Base-by-base conservation (phyloP, 2,888 invertebrate species). In the Tiliacea aurago region DNA sequence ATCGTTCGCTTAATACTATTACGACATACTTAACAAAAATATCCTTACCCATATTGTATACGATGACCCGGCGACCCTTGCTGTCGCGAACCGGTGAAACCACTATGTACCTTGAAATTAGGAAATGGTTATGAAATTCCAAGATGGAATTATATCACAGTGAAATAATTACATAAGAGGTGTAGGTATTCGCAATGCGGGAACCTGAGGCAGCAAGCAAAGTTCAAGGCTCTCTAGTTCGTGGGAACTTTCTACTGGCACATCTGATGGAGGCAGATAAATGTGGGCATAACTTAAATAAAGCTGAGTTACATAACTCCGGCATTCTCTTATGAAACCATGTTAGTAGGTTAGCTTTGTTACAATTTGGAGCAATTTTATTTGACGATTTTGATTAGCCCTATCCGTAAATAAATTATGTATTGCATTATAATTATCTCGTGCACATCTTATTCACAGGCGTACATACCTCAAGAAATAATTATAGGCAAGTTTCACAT, bases 51-150 rank as follows among this genome's bases (percentile, higher is more conserved):
- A 97, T 97, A 86, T 96, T 94, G 85, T 96, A 97, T 76, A 98
- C 96, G 88, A 98, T 97, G 80, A 98, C 98, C 86, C 98, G 97
- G 2, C 98, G 97, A 66, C 98, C 98, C 86, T 96, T 93, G 85
- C 95, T 96, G 93, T 98, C 98, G 77, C 98, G 96, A 77, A 97
- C 97, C 47, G 98, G 98, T 69, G 98, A 97, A 37, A 97, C 97
- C 87, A 97, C 97, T 84, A 98, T 97, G 91, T 98, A 98, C 90
- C 98, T 98, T 86, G 72, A 91, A 91, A 88, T 91, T 88, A 89
- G 82, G 90, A 92, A 91, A 92, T 68, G n/a, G 75, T 90, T 91
- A 87, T 90, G 91, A 88, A 91, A 91, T 85, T 80, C 71, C 75
- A 86, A 86, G 73, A 70, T 82, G 84, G 85, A 90, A 91, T 90